Conservation (phyloP, 1,140 invertebrate species). For the Pteromalus puparum region DNA sequence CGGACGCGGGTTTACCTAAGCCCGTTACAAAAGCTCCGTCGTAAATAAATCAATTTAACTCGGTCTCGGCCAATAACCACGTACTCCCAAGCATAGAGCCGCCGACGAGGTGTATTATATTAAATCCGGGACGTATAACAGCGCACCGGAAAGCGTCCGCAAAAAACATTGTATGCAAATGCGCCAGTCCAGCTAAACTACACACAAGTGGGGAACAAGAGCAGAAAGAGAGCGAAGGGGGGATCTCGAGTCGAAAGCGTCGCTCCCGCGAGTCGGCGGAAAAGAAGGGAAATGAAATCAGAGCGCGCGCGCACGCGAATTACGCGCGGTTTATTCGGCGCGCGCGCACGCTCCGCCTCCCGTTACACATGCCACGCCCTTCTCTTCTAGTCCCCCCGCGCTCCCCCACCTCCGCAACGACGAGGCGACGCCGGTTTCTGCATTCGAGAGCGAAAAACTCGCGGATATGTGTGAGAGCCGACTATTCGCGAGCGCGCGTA, state of each 20-base stretch:
- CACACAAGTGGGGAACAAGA: not conserved
- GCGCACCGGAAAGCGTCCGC: not conserved
- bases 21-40: no score
- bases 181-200: not conserved
- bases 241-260: not conserved
- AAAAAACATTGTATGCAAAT: conserved; percentile 39
- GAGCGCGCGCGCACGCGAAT: conserved; percentile 1
- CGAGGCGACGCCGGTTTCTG: not conserved
- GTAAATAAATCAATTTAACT: not conserved
- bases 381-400: conserved; percentile 17
- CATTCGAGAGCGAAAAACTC: conserved; percentile 24
- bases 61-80: no score
- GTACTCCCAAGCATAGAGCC: not conserved
- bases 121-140: not conserved
- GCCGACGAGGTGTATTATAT: no score
- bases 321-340: conserved; percentile 13
- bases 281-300: not conserved
- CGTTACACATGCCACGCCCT: conserved; percentile 26
- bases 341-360: conserved; percentile 34
- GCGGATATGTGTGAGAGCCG: not conserved
- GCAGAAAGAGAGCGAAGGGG: not conserved
- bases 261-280: conserved; percentile 1
- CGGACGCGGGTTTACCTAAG: no score
- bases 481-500: no score
- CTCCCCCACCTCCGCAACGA: not conserved